Evolutionary conservation across 1,140 invertebrate species (phyloP).

Genomic region (Pectinophora gossypiella): DNA sequence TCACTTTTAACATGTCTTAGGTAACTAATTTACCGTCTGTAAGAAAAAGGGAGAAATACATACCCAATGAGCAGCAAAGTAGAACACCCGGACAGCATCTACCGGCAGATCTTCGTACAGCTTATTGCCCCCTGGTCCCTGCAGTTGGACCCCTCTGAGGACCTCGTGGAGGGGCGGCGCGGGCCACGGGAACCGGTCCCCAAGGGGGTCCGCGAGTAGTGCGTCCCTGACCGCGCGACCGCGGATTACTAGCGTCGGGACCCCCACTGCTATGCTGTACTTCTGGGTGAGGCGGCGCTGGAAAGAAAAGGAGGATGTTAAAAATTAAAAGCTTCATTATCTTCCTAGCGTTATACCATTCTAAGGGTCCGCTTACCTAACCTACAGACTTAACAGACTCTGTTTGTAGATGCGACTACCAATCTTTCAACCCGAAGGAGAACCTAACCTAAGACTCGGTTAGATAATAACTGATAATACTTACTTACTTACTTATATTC

Average conservation of each 20-base stretch:
- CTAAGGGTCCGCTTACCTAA: too few relatives aligned
- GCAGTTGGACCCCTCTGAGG: conserved; percentile 78
- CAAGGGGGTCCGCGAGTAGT: conserved; percentile 80
- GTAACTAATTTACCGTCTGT: too few relatives aligned
- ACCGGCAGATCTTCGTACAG: conserved; percentile 75
- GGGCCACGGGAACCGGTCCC: conserved; percentile 83
- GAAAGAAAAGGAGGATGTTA: conserved; percentile 40
- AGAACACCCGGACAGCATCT: conserved; percentile 83
- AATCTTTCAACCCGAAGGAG: too few relatives aligned
- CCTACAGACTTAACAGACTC: too few relatives aligned
- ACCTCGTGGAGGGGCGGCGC: conserved; percentile 77
- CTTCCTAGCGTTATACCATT: too few relatives aligned
- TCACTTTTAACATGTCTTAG: too few relatives aligned
- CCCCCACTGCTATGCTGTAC: conserved; percentile 83
- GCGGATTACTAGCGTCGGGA: conserved; percentile 84
- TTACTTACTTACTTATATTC: too few relatives aligned
- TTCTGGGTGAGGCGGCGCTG: conserved; percentile 83
- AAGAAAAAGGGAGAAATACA: too few relatives aligned
- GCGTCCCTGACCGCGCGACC: conserved; percentile 82
- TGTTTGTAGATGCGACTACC: too few relatives aligned
- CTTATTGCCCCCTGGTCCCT: conserved; percentile 69
- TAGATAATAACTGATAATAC: too few relatives aligned
- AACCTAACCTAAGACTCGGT: too few relatives aligned
- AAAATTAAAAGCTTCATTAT: neutral
- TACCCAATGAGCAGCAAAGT: conserved; percentile 91